A percentile compares a stretch with the other conserved stretches of the same genome.
These are phyloP conservation scores for Enteromius afrohamiltoni DNA, from an alignment of 2,797 vertebrate genomes.

Conservation along the genomic window DNA sequence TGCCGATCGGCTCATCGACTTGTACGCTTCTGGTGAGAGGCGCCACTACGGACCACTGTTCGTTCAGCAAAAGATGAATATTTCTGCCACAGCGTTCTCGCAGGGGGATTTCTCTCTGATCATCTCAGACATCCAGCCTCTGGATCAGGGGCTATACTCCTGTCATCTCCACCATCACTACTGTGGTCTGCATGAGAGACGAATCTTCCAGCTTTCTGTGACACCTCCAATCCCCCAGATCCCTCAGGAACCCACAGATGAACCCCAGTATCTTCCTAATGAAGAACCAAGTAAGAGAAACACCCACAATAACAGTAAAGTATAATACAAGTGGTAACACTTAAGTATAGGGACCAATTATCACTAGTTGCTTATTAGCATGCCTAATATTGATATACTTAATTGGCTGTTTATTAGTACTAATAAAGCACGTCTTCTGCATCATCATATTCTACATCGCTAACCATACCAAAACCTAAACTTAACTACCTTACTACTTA, in stretches of 20 bases:
- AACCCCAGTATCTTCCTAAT: conserved; percentile 66
- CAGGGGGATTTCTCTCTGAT: conserved; percentile 90
- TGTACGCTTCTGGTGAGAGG: conserved; percentile 91
- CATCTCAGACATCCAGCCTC: conserved; percentile 81
- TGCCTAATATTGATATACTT: not conserved
- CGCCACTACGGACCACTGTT: conserved; percentile 88
- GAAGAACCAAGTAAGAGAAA: conserved; percentile 69
- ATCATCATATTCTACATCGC: not conserved
- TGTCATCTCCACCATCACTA: conserved; percentile 98
- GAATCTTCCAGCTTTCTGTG: conserved; percentile 84
- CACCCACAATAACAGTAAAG: not conserved
- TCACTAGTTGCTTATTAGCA: not conserved
- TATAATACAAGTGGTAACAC: not conserved
- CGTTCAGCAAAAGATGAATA: conserved; percentile 87
- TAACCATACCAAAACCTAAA: not conserved
- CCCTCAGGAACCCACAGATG: conserved; percentile 55
- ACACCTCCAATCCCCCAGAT: conserved; percentile 64
- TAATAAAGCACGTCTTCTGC: not conserved
- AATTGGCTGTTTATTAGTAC: not conserved
- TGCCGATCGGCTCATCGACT: conserved; percentile 90
- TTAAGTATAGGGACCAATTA: not conserved
- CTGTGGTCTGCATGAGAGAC: conserved; percentile 91
- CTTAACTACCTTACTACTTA: not conserved
- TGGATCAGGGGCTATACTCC: conserved; percentile 91
- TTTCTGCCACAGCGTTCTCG: conserved; percentile 82